Conservation (phyloP, 2,888 invertebrate genomes). For the Aphodius sticticus region DNA sequence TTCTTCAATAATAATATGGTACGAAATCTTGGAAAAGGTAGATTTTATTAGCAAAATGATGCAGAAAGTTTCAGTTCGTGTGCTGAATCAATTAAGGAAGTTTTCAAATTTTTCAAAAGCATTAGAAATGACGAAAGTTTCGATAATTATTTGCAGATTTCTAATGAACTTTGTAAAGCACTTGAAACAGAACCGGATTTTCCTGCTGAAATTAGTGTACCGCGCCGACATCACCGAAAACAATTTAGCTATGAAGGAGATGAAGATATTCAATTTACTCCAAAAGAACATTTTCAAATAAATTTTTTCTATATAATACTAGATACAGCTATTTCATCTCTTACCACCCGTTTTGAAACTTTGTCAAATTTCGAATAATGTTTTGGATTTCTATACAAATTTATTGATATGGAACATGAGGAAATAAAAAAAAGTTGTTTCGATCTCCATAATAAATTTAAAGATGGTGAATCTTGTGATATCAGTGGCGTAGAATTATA, state of each 20-base stretch:
- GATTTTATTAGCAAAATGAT: constrained; percentile 19
- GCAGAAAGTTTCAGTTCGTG: constrained; percentile 18
- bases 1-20: constrained; percentile 4
- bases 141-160: constrained; percentile 7
- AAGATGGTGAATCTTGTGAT: constrained; percentile 8
- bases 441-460: constrained; percentile 4
- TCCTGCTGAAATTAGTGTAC: constrained; percentile 15
- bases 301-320: constrained; percentile 15
- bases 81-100: constrained; percentile 13
- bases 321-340: constrained; percentile 11
- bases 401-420: constrained; percentile 4
- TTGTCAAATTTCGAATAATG: constrained; percentile 9
- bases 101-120: constrained; percentile 11
- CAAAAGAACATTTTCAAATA: constrained; percentile 19
- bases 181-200: constrained; percentile 19
- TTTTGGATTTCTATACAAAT: background rate
- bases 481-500: constrained; percentile 17
- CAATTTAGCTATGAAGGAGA: constrained; percentile 12
- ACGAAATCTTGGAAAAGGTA: constrained; percentile 12
- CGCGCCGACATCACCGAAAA: constrained; percentile 8
- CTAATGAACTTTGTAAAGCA: constrained; percentile 14
- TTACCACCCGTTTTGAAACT: constrained; percentile 16
- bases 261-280: background rate
- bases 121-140: constrained; percentile 16
- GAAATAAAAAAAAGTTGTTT: background rate